Percentiles rank a stretch among this genome's conserved stretches.
These are phyloP conservation scores for Andrena bicolor DNA, from an alignment of 2,888 invertebrate species.

Conservation along the genomic window DNA sequence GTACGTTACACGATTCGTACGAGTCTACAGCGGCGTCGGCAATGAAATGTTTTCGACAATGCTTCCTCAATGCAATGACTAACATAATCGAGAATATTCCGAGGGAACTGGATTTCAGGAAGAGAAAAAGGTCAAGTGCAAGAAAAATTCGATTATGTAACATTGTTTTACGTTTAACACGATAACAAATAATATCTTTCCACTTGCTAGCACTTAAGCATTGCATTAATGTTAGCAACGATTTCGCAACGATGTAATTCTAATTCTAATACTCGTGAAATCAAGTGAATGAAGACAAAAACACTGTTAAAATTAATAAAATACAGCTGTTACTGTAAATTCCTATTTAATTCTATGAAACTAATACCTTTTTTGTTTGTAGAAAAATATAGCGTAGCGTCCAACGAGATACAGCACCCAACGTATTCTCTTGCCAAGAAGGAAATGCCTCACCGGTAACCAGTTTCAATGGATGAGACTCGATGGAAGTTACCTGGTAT, in stretches of 20 bases:
- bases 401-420: not conserved
- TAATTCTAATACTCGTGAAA: not conserved
- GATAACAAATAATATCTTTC: not conserved
- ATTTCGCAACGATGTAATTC: constrained; percentile 5
- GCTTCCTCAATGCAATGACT: not conserved
- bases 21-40: not conserved
- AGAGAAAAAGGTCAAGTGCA: not conserved
- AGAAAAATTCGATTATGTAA: constrained; percentile 18
- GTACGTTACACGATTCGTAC: not conserved
- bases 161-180: not conserved
- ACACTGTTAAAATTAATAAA: not conserved
- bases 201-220: not conserved
- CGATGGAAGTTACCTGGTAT: constrained; percentile 21
- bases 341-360: not conserved
- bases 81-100: constrained; percentile 26
- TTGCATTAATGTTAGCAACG: constrained; percentile 8
- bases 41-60: not conserved
- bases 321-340: not conserved
- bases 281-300: not conserved
- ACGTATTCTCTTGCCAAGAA: constrained; percentile 10
- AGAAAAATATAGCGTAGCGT: not conserved
- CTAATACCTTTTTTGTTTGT: constrained; percentile 22
- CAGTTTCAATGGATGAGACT: constrained; percentile 37
- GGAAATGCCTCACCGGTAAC: constrained; percentile 34
- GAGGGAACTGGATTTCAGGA: not conserved